A percentile compares a stretch with the other conserved stretches of the same genome.
phyloP scores from a whole-genome alignment of 1,140 invertebrate species.

The Pogonomyrmex californicus region DNA sequence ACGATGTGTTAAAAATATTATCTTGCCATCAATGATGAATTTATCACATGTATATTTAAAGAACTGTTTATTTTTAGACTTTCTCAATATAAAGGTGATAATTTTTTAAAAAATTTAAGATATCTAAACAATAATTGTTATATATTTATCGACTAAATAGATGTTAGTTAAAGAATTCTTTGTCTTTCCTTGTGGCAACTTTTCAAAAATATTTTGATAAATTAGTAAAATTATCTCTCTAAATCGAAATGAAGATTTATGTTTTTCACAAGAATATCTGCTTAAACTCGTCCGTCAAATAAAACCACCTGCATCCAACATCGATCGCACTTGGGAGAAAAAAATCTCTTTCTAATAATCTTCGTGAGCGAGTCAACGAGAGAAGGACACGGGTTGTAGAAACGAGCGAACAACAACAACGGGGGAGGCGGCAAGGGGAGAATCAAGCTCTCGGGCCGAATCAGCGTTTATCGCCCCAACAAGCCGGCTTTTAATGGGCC shows the following conservation, averaged over 20 bases:
- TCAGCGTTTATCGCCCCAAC: slow-evolving; percentile 85
- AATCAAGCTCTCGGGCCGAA: slow-evolving; percentile 77
- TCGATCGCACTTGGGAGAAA: slow-evolving; percentile 16
- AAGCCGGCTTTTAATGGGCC: slow-evolving; percentile 84
- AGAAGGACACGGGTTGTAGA: slow-evolving; percentile 38
- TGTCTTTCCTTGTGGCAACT: background rate
- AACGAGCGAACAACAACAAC: slow-evolving; percentile 33
- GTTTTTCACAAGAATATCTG: background rate
- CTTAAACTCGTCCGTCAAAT: background rate
- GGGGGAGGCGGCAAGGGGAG: slow-evolving; percentile 46
- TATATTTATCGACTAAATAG: background rate
- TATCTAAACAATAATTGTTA: background rate
- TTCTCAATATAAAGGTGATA: background rate
- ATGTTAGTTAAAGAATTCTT: background rate
- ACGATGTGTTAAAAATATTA: slow-evolving; percentile 29
- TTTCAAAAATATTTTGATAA: background rate
- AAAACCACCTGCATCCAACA: background rate
- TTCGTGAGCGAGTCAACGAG: slow-evolving; percentile 39
- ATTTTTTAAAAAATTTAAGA: background rate
- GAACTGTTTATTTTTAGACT: background rate
- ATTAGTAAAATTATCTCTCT: background rate
- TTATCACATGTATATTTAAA: background rate
- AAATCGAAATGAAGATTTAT: background rate
- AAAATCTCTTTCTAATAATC: slow-evolving; percentile 7
- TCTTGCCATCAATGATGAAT: slow-evolving; percentile 4